Evolutionary conservation across 1,140 invertebrate species (phyloP), one percentile per base, ranked within the genome.

Genomic region (Papilio dardanus): DNA sequence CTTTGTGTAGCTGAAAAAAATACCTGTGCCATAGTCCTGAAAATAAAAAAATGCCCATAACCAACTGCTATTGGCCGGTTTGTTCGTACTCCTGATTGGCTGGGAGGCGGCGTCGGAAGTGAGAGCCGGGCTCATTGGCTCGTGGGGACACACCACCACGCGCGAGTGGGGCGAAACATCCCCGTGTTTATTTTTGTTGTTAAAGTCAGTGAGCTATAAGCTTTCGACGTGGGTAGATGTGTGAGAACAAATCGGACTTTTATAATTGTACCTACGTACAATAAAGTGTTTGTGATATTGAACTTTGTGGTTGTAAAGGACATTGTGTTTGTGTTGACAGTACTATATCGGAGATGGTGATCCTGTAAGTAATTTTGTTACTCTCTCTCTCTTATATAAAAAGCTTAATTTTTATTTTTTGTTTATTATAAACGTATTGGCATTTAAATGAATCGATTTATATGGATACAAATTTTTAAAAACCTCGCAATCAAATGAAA

Each of bases 121-220:
- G 75, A 74, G 31, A 31, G n/a, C n/a, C 73, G n/a, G 33, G 46
- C 1, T 35, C 19, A 88, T 90, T 90, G 85, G 89, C 50, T 50
- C 76, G 6, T 10, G 5, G 14, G 21, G 19, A 58, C 76, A 77
- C 78, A 88, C 88, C 84, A 82, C 82, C 67, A 77, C 30, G 40
- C 19, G 1, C 19, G 35, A 77, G 87, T 83, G 86, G 90, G 88
- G 83, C 69, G 71, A 84, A 88, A 82, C 90, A 90, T 83, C 91
- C 89, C 91, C 80, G 79, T 92, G 91, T 92, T 92, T 92, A 92
- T 92, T 90, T 91, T 91, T 89, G 85, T 90, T 88, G 85, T 88
- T 91, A 82, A 86, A 87, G 79, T 90, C 86, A 92, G 91, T 92
- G 83, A 83, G 87, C 85, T 85, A 84, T 83, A 79, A 87, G 87